phyloP scores from a whole-genome alignment of 2,797 vertebrate genomes.

The Carduelis carduelis region DNA sequence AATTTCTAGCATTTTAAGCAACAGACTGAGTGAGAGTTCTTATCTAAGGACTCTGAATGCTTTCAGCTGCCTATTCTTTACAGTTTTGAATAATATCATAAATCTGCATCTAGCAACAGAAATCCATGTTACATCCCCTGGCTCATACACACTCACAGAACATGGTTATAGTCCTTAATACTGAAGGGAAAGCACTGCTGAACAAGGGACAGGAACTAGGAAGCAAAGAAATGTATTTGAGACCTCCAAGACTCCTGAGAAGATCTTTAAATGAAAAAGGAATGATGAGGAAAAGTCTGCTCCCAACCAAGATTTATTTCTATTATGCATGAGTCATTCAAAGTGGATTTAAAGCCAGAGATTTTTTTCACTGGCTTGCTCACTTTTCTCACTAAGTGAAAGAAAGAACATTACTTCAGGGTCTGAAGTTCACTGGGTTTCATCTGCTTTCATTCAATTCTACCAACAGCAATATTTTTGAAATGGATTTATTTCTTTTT shows the following conservation, averaged over 20 bases:
- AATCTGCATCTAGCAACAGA: neutral
- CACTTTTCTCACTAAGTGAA: neutral
- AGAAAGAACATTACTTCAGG: neutral
- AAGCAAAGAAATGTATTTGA: neutral
- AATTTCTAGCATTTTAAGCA: neutral
- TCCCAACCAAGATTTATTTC: neutral
- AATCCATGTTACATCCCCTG: neutral
- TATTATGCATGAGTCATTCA: neutral
- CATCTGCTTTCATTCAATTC: conserved; percentile 16
- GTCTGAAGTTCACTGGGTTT: conserved; percentile 26
- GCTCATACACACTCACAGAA: neutral
- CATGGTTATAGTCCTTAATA: neutral
- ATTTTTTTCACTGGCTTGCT: neutral
- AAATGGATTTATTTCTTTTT: neutral
- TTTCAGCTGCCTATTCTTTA: neutral
- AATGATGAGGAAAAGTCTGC: neutral
- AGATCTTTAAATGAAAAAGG: neutral
- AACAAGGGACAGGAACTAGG: neutral
- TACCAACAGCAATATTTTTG: neutral
- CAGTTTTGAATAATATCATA: neutral
- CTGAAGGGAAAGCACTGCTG: neutral
- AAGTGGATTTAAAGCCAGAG: neutral
- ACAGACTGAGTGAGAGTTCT: neutral
- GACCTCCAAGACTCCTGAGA: neutral
- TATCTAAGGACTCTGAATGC: neutral